These are phyloP conservation scores for Hassar affinis DNA, from an alignment of 2,113 vertebrate genomes.

Conservation along the genomic window DNA sequence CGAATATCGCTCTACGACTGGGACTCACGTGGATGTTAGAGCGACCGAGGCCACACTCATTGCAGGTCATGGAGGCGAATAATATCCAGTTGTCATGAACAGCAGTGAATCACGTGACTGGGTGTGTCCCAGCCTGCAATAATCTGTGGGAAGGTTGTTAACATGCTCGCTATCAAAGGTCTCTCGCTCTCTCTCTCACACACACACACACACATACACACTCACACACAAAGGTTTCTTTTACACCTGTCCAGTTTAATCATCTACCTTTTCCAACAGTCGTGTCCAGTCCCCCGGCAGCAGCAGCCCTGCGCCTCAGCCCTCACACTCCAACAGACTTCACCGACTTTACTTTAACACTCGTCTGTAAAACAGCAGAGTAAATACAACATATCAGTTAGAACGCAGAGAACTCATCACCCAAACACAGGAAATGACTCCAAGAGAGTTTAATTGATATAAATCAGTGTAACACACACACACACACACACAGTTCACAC, in stretches of 20 bases:
- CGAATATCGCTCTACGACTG: background rate
- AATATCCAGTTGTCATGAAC: constrained; percentile 27
- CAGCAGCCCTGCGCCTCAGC: constrained; percentile 51
- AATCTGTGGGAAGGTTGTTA: constrained; percentile 49
- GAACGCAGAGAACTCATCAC: constrained; percentile 21
- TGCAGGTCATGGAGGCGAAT: constrained; percentile 8
- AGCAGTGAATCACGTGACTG: constrained; percentile 47
- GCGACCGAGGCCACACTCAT: background rate
- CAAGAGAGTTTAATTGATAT: constrained; percentile 5
- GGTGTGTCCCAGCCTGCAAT: constrained; percentile 36
- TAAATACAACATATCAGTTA: constrained; percentile 60
- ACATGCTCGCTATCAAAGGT: constrained; percentile 44
- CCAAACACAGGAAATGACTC: constrained; percentile 48
- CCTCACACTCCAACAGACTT: constrained; percentile 55
- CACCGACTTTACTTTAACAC: constrained; percentile 3
- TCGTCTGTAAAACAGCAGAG: constrained; percentile 39
- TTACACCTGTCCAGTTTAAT: constrained; percentile 99
- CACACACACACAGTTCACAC: background rate
- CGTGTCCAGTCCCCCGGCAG: constrained; percentile 71
- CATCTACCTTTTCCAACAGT: constrained; percentile 97
- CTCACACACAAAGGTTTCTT: constrained; percentile 96
- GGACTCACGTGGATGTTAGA: background rate
- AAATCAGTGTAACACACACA: constrained; percentile 11
- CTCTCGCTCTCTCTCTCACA: constrained; percentile 29
- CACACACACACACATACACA: constrained; percentile 28